Evolutionary conservation across 2,797 vertebrate genomes (phyloP).

Genomic region (Taeniopygia guttata): DNA sequence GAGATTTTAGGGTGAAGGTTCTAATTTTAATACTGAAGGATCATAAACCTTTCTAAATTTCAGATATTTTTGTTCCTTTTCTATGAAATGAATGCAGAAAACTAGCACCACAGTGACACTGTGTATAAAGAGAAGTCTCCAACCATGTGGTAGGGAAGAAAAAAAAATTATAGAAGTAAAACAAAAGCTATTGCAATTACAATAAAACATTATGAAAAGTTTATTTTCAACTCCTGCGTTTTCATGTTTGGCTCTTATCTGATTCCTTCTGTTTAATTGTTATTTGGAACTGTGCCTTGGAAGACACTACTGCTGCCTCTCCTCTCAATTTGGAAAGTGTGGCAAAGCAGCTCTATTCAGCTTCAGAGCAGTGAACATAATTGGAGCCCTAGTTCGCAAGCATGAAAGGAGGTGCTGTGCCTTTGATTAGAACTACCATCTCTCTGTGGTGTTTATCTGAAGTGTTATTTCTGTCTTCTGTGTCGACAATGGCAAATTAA

Average conservation of each 20-base stretch:
- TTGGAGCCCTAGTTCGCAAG: conserved; percentile 58
- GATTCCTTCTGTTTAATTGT: conserved; percentile 64
- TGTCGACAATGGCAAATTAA: conserved; percentile 64
- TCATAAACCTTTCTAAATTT: not conserved
- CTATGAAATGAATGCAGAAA: conserved; percentile 3
- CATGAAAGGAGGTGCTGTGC: conserved; percentile 61
- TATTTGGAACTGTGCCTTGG: conserved; percentile 57
- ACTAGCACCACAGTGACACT: not conserved
- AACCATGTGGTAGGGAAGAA: not conserved
- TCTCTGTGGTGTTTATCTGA: conserved; percentile 63
- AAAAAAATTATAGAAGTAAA: conserved; percentile 11
- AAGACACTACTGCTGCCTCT: conserved; percentile 42
- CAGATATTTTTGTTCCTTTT: not conserved
- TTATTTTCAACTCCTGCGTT: conserved; percentile 51
- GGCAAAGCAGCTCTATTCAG: conserved; percentile 61
- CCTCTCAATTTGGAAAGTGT: conserved; percentile 62
- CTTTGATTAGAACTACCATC: conserved; percentile 64
- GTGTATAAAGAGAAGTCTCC: not conserved
- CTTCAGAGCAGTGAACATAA: conserved; percentile 69
- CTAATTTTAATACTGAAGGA: not conserved
- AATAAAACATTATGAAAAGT: conserved; percentile 53
- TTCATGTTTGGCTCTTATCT: conserved; percentile 55
- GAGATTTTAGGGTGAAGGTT: not conserved
- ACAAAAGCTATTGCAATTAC: conserved; percentile 50
- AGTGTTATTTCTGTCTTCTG: conserved; percentile 68